phyloP scores from a whole-genome alignment of 2,888 invertebrate species.

The Bellardia bayeri region DNA sequence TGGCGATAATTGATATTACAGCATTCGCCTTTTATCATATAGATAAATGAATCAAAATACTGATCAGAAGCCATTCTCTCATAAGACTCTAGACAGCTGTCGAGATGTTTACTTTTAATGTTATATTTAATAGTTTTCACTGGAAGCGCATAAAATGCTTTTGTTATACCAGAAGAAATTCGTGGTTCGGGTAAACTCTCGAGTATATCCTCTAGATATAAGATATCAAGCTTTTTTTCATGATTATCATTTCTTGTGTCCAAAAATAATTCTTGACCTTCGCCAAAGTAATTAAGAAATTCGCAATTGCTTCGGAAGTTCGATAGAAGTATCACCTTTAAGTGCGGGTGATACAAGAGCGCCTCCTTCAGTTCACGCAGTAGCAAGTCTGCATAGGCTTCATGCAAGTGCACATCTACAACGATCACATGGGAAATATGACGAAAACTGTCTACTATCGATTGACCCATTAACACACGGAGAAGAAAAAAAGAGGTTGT shows the following conservation, averaged over 20 bases:
- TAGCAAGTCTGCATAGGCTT: slow-evolving; percentile 94
- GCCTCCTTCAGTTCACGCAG: slow-evolving; percentile 92
- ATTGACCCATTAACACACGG: slow-evolving; percentile 93
- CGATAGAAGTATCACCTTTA: slow-evolving; percentile 95
- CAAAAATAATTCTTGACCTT: slow-evolving; percentile 74
- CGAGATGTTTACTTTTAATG: slow-evolving; percentile 70
- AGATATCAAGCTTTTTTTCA: slow-evolving; percentile 44
- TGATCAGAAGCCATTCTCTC: slow-evolving; percentile 85
- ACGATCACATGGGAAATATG: slow-evolving; percentile 91
- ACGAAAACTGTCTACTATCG: slow-evolving; percentile 81
- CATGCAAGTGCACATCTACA: slow-evolving; percentile 97
- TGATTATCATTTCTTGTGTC: background rate
- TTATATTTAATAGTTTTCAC: slow-evolving; percentile 10
- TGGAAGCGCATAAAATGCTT: slow-evolving; percentile 60
- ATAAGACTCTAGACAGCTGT: slow-evolving; percentile 82
- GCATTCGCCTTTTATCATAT: slow-evolving; percentile 91
- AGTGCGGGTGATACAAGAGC: slow-evolving; percentile 87
- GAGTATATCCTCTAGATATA: slow-evolving; percentile 74
- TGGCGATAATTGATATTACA: slow-evolving; percentile 90
- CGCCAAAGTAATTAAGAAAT: slow-evolving; percentile 76
- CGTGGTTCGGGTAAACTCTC: slow-evolving; percentile 60
- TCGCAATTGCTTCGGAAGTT: slow-evolving; percentile 84
- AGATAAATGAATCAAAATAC: slow-evolving; percentile 89
- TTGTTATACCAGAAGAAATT: slow-evolving; percentile 44
- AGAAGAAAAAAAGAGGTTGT: slow-evolving; percentile 84